Evolutionary conservation across 2,113 vertebrate genomes (phyloP).

Genomic region (Bothrops jararaca): DNA sequence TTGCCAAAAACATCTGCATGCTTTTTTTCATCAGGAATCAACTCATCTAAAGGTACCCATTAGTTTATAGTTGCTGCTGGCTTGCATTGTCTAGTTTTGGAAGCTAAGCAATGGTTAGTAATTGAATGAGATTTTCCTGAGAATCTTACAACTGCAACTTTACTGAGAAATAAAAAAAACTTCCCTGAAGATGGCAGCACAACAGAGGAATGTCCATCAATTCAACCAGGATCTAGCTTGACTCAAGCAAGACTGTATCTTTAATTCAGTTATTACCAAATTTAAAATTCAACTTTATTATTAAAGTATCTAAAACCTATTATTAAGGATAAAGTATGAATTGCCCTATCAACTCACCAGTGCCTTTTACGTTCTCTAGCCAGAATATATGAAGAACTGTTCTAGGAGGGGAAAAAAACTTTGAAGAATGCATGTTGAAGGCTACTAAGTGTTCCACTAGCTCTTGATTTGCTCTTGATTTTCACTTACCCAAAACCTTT

Average conservation of each 20-base stretch:
- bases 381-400: not conserved
- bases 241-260: not conserved
- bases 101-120: not conserved
- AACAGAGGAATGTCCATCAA: not conserved
- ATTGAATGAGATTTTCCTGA: not conserved
- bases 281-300: not conserved
- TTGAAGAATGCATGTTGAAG: not conserved
- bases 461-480: not conserved
- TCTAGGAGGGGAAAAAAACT: not conserved
- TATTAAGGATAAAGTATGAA: not conserved
- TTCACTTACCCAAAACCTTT: constrained; percentile 57
- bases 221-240: not conserved
- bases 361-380: not conserved
- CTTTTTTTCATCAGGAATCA: not conserved
- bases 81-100: not conserved
- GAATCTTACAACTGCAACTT: not conserved
- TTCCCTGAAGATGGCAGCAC: not conserved
- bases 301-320: not conserved
- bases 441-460: not conserved
- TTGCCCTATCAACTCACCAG: not conserved
- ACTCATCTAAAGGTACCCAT: not conserved
- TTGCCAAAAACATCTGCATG: not conserved
- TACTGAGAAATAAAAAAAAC: not conserved
- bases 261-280: not conserved
- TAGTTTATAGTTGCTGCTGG: not conserved